Percentiles rank a stretch among this genome's conserved stretches.
Evolutionary conservation across 2,888 invertebrate genomes (phyloP).

Genomic region (Scrobipalpa atriplicella): DNA sequence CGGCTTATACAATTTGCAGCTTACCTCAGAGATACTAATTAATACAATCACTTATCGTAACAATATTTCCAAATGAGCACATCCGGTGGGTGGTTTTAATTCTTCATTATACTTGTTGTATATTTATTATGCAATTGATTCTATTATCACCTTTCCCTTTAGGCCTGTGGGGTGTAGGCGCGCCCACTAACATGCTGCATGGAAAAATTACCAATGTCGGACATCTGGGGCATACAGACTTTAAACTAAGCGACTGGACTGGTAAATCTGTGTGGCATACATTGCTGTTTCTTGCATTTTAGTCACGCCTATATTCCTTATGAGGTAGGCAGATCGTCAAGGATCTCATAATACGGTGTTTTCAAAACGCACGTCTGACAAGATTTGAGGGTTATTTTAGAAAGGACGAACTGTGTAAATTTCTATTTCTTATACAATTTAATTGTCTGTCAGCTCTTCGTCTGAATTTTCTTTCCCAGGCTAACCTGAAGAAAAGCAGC

Average conservation of each 20-base stretch:
- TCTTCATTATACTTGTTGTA: not conserved
- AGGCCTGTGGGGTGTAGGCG: constrained; percentile 22
- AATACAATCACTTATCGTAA: not conserved
- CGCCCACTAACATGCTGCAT: constrained; percentile 10
- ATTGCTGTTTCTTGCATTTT: too few species aligned
- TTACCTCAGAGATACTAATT: too few species aligned
- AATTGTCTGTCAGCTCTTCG: too few species aligned
- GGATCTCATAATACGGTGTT: too few species aligned
- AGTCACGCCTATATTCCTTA: too few species aligned
- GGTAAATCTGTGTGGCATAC: not conserved
- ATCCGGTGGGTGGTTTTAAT: constrained; percentile 20
- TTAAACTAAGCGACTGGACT: not conserved
- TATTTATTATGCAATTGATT: constrained; percentile 13
- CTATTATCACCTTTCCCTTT: constrained; percentile 26
- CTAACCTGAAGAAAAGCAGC: not conserved
- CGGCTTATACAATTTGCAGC: not conserved
- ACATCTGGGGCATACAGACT: constrained; percentile 7
- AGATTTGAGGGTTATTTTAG: too few species aligned
- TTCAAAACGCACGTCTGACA: too few species aligned
- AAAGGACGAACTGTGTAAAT: too few species aligned
- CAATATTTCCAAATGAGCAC: constrained; percentile 18
- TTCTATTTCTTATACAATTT: too few species aligned
- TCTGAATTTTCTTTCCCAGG: too few species aligned
- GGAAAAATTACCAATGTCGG: constrained; percentile 23
- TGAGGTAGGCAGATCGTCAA: too few species aligned